Conservation (phyloP, 2,888 invertebrate genomes). For the Nebria brevicollis region DNA sequence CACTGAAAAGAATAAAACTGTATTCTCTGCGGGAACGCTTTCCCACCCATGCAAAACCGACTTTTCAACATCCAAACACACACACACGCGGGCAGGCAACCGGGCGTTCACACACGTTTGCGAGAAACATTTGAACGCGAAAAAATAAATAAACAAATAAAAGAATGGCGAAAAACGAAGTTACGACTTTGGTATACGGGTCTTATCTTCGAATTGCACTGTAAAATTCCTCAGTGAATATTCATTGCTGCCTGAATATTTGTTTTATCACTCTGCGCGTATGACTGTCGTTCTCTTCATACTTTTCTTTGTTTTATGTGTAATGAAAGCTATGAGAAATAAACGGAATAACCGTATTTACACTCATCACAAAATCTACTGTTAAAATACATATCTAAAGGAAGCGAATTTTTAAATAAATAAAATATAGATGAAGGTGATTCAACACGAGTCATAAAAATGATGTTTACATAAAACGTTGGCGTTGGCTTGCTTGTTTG, state of each 20-base stretch:
- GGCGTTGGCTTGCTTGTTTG: no score
- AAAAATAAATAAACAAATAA: constrained; percentile 11
- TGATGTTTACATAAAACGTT: no score
- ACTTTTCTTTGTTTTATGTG: not conserved
- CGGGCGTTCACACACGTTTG: not conserved
- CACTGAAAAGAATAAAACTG: constrained; percentile 39
- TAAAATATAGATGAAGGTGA: no score
- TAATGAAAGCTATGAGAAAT: not conserved
- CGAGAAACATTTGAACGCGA: not conserved
- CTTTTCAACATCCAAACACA: constrained; percentile 28
- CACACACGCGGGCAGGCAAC: constrained; percentile 2
- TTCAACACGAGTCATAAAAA: no score
- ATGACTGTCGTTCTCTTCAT: constrained; percentile 13
- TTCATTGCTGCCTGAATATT: constrained; percentile 34
- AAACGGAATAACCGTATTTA: not conserved
- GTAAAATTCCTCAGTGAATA: constrained; percentile 36
- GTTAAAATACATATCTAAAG: not conserved
- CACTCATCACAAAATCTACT: not conserved
- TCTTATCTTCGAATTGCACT: constrained; percentile 36
- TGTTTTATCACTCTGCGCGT: constrained; percentile 28
- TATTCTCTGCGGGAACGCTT: constrained; percentile 29
- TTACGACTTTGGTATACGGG: constrained; percentile 28
- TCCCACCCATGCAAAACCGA: constrained; percentile 39
- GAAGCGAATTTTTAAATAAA: no score
- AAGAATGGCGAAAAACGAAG: constrained; percentile 20